Percentiles rank a stretch among this genome's conserved stretches.
phyloP scores from a whole-genome alignment of 2,888 invertebrate species.

The Syrphus vitripennis region DNA sequence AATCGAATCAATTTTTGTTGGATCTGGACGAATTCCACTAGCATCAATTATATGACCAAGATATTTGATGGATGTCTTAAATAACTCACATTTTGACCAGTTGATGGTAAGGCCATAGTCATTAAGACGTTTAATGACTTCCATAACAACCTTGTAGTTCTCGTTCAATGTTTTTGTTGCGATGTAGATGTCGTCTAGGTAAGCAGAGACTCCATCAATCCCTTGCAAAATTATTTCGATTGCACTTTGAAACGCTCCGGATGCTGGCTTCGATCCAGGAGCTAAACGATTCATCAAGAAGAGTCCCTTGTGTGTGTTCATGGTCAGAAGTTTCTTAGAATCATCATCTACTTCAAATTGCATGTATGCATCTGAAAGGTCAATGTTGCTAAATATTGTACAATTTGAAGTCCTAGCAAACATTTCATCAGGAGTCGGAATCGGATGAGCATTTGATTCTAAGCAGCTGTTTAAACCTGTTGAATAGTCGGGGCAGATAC shows the following conservation, averaged over 20 bases:
- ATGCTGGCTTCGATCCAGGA: constrained; percentile 33
- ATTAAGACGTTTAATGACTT: constrained; percentile 17
- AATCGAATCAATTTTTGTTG: constrained; percentile 10
- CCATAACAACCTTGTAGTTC: constrained; percentile 1
- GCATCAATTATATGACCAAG: constrained; percentile 31
- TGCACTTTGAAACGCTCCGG: constrained; percentile 21
- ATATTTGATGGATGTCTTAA: constrained; percentile 26
- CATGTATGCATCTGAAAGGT: constrained; percentile 51
- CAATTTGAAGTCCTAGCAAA: constrained; percentile 14
- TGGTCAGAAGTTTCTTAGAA: background rate
- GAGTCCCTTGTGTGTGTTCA: constrained; percentile 4
- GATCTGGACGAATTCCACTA: constrained; percentile 31
- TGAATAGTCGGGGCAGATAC: constrained; percentile 48
- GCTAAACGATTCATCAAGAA: background rate
- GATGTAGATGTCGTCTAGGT: constrained; percentile 8
- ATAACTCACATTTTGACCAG: constrained; percentile 42
- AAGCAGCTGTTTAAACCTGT: background rate
- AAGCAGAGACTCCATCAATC: constrained; percentile 21
- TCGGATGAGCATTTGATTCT: background rate
- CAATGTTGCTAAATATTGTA: constrained; percentile 33
- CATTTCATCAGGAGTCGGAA: constrained; percentile 19
- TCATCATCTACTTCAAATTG: constrained; percentile 48
- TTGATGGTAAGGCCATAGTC: constrained; percentile 34
- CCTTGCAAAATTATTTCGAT: constrained; percentile 37
- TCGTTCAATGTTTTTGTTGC: constrained; percentile 8